Conservation (phyloP, 2,888 invertebrate genomes). For the Cyclophora punctaria region DNA sequence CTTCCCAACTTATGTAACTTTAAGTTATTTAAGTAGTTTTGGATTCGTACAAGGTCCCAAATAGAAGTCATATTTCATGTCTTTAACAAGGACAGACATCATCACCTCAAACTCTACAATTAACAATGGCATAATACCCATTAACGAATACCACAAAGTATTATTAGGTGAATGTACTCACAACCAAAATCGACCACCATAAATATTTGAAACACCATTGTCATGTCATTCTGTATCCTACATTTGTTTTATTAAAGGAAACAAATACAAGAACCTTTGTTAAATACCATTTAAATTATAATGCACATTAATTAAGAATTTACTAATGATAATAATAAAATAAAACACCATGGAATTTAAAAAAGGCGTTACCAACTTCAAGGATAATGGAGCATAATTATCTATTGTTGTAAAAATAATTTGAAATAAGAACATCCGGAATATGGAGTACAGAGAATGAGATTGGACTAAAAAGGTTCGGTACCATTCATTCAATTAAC, state of each 20-base stretch:
- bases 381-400: constrained; percentile 16
- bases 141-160: neutral
- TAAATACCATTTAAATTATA: constrained; percentile 3
- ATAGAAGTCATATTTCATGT: no score
- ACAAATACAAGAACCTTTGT: constrained; percentile 1
- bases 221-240: constrained; percentile 5
- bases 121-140: constrained; percentile 2
- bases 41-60: no score
- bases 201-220: constrained; percentile 14
- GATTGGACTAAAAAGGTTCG: neutral
- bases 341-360: constrained; percentile 23
- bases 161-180: no score
- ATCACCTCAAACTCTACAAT: neutral
- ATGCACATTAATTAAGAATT: no score
- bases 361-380: constrained; percentile 24
- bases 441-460: no score
- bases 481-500: neutral
- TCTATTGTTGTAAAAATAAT: constrained; percentile 8
- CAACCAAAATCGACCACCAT: constrained; percentile 12
- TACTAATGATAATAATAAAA: constrained; percentile 6
- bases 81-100: no score
- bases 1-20: no score
- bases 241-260: constrained; percentile 3
- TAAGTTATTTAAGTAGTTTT: no score
- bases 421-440: neutral